Percentiles rank a stretch among this genome's conserved stretches.
Conservation (phyloP, 2,113 vertebrate species). For the human region DNA sequence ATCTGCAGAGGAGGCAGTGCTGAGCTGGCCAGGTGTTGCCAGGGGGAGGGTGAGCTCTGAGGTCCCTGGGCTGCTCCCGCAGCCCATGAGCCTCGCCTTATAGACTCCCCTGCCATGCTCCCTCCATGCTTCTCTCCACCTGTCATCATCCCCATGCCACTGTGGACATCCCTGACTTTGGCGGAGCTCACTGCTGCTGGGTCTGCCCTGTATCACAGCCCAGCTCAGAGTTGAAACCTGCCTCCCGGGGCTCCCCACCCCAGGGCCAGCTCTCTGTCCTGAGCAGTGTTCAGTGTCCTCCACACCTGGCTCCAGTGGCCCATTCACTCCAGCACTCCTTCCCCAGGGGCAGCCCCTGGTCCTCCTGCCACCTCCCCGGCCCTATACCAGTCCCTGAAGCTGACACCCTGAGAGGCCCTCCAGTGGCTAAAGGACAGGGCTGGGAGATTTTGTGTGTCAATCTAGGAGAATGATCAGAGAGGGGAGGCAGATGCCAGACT, state of each 20-base stretch:
- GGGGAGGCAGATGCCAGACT: not conserved
- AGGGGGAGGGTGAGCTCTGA: not conserved
- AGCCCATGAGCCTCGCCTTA: not conserved
- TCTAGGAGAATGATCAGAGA: not conserved
- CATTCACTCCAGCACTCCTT: not conserved
- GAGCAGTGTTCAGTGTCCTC: not conserved
- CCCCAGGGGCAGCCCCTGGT: not conserved
- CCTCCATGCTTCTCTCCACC: not conserved
- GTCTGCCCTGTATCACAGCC: not conserved
- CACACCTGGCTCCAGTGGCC: not conserved
- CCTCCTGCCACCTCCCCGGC: not conserved
- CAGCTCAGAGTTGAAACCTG: not conserved
- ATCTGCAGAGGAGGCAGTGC: slow-evolving; percentile 73
- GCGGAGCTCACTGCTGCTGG: not conserved
- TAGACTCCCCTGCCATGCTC: not conserved
- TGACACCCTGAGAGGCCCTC: not conserved
- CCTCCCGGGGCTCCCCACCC: not conserved
- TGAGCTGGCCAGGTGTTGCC: not conserved
- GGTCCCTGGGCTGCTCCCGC: not conserved
- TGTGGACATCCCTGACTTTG: not conserved
- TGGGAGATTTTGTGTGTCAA: not conserved
- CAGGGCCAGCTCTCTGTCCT: not conserved
- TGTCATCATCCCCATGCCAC: not conserved
- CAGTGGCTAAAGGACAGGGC: not conserved
- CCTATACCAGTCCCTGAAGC: not conserved